Percentiles rank a stretch among this genome's conserved stretches.
Evolutionary conservation across 2,797 vertebrate species (phyloP).

Genomic region (Falco rusticolus): DNA sequence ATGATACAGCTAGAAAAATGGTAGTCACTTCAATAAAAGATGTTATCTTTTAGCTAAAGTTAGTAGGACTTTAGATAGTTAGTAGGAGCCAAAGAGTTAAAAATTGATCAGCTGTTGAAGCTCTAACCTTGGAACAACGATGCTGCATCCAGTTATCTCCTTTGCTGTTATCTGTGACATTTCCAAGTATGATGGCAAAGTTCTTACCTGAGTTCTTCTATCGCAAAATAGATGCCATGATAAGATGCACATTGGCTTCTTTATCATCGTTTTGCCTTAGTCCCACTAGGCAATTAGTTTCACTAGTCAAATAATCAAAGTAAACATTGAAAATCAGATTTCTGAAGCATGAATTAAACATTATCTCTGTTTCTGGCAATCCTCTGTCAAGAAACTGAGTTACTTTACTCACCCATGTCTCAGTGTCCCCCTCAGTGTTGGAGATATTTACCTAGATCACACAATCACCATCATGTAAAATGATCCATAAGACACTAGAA

Average conservation of each 20-base stretch:
- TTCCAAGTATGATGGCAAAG: not conserved
- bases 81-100: slow-evolving; percentile 7
- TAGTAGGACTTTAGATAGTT: not conserved
- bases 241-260: not conserved
- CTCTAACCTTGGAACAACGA: not conserved
- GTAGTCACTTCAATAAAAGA: not conserved
- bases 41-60: not conserved
- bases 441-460: not conserved
- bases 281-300: not conserved
- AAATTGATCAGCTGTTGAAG: not conserved
- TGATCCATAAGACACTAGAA: not conserved
- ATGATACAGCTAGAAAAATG: not conserved
- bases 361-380: not conserved
- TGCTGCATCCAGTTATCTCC: slow-evolving; percentile 9
- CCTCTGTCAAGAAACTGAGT: not conserved
- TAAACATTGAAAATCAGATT: not conserved
- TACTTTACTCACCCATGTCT: not conserved
- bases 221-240: not conserved
- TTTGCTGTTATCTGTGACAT: slow-evolving; percentile 9
- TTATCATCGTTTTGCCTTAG: not conserved
- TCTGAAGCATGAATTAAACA: not conserved
- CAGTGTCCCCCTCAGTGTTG: not conserved
- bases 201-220: not conserved
- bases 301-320: not conserved
- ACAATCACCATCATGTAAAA: not conserved